Evolutionary conservation across 2,888 invertebrate genomes (phyloP).

Genomic region (Perizoma affinitatum): DNA sequence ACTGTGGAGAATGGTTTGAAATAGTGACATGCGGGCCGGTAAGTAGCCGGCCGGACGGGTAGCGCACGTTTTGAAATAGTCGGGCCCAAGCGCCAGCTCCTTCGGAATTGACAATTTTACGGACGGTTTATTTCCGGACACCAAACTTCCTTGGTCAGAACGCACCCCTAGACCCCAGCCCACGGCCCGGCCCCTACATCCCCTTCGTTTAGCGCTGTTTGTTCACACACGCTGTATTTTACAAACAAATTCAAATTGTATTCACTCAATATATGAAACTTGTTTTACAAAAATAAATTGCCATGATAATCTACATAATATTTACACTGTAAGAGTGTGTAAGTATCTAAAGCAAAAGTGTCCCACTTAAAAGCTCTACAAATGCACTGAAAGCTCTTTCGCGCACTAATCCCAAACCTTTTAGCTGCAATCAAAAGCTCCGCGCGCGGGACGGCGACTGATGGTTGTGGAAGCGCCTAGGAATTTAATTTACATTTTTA

Average conservation of each 20-base stretch:
- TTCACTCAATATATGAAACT: slow-evolving; percentile 17
- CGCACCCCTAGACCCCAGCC: slow-evolving; percentile 50
- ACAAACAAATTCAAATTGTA: slow-evolving; percentile 3
- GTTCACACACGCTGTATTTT: slow-evolving; percentile 44
- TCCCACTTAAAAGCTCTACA: slow-evolving; percentile 85
- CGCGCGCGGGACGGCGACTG: slow-evolving; percentile 68
- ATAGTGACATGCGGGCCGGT: slow-evolving; percentile 44
- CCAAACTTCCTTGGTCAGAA: slow-evolving; percentile 78
- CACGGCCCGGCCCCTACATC: slow-evolving; percentile 52
- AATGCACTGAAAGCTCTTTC: slow-evolving; percentile 85
- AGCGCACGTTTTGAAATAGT: slow-evolving; percentile 67
- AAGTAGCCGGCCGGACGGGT: slow-evolving; percentile 42
- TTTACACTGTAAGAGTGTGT: slow-evolving; percentile 77
- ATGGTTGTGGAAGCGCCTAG: slow-evolving; percentile 83
- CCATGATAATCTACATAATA: slow-evolving; percentile 70
- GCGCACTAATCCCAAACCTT: slow-evolving; percentile 85
- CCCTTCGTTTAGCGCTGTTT: slow-evolving; percentile 60
- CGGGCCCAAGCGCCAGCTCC: slow-evolving; percentile 64
- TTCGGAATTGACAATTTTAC: slow-evolving; percentile 88
- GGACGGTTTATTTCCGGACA: slow-evolving; percentile 87
- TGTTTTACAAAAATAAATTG: slow-evolving; percentile 27
- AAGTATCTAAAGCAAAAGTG: slow-evolving; percentile 84
- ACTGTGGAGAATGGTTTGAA: slow-evolving; percentile 14
- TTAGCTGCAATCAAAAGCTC: slow-evolving; percentile 85
- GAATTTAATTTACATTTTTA: slow-evolving; percentile 85